Percentiles rank a stretch among this genome's conserved stretches.
Conservation (phyloP, 2,888 invertebrate species). For the Vesta saturnalis region DNA sequence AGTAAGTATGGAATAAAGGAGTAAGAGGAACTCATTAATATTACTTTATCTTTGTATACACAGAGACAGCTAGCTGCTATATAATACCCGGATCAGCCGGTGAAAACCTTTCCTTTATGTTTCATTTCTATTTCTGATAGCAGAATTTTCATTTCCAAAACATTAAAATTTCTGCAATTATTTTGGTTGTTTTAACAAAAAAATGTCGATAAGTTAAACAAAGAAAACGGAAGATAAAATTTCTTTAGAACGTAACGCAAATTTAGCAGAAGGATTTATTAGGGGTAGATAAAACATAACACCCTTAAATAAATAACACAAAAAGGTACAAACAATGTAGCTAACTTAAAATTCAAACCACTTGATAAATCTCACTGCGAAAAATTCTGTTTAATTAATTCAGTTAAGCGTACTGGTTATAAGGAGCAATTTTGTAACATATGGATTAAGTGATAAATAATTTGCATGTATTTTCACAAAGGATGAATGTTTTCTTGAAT, state of each 20-base stretch:
- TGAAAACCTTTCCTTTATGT: conserved; percentile 33
- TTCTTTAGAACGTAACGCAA: conserved; percentile 12
- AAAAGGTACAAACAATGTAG: conserved; percentile 23
- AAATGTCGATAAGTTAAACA: background rate
- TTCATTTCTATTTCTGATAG: conserved; percentile 25
- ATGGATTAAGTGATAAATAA: too few relatives aligned
- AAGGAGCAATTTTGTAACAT: too few relatives aligned
- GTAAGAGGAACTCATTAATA: conserved; percentile 46
- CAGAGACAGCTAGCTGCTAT: conserved; percentile 45
- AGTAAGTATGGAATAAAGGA: conserved; percentile 20
- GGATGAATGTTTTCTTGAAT: too few relatives aligned
- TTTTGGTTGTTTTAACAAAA: conserved; percentile 8
- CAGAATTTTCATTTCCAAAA: conserved; percentile 26
- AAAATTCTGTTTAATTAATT: too few relatives aligned
- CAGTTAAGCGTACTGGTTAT: too few relatives aligned
- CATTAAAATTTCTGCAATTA: conserved; percentile 26
- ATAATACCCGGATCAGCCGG: conserved; percentile 36
- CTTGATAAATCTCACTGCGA: too few relatives aligned
- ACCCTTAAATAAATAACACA: conserved; percentile 26
- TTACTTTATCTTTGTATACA: conserved; percentile 48
- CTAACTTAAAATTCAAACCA: conserved; percentile 25
- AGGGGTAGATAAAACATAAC: conserved; percentile 18
- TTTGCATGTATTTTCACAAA: too few relatives aligned
- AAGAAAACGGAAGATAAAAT: conserved; percentile 22
- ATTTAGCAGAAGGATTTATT: conserved; percentile 21